These are phyloP conservation scores for Drosophila sordidapex DNA, from an alignment of 2,888 invertebrate species.

Conservation along the genomic window DNA sequence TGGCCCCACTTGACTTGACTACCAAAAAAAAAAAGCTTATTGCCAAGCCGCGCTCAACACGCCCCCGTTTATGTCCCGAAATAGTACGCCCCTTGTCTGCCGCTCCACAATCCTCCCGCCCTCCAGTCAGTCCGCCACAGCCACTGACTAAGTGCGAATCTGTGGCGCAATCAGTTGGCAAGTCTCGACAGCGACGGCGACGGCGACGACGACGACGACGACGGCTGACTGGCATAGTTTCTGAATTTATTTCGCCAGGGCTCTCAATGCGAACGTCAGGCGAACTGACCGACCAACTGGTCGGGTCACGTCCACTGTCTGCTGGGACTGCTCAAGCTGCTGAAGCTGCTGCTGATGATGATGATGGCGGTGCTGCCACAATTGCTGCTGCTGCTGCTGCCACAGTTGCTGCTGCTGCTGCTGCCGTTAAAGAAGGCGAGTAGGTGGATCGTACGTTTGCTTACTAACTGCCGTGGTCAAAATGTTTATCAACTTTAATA, in stretches of 20 bases:
- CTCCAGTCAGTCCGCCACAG: constrained; percentile 29
- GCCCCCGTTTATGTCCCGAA: constrained; percentile 78
- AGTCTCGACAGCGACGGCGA: constrained; percentile 43
- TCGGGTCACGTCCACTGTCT: constrained; percentile 71
- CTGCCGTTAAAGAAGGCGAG: constrained; percentile 82
- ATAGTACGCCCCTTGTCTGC: constrained; percentile 44
- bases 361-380: constrained; percentile 67
- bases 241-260: constrained; percentile 76
- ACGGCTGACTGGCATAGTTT: constrained; percentile 68
- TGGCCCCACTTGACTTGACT: constrained; percentile 71
- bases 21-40: constrained; percentile 71
- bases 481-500: constrained; percentile 84
- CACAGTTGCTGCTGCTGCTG: constrained; percentile 61
- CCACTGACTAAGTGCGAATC: constrained; percentile 81
- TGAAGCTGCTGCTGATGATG: constrained; percentile 59
- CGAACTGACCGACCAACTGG: constrained; percentile 41
- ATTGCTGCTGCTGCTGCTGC: constrained; percentile 63
- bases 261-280: constrained; percentile 26
- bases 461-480: constrained; percentile 84
- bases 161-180: constrained; percentile 81
- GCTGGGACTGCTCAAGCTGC: constrained; percentile 9
- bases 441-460: constrained; percentile 85
- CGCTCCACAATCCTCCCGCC: constrained; percentile 1
- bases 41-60: constrained; percentile 74
- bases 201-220: neutral